These are phyloP conservation scores for Craniophora ligustri DNA, from an alignment of 2,888 invertebrate species.

Conservation along the genomic window DNA sequence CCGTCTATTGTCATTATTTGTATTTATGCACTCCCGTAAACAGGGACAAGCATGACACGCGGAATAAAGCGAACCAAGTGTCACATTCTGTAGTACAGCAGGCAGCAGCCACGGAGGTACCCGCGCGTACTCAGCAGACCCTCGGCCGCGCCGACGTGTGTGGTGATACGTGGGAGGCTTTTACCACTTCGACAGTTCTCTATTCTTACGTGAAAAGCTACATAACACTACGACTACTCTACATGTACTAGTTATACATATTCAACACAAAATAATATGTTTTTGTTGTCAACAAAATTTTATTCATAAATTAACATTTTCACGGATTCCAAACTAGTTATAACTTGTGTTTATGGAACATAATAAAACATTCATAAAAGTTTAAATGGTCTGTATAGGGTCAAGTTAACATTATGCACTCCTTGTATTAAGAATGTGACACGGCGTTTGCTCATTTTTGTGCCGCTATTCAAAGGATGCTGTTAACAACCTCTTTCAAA, in stretches of 20 bases:
- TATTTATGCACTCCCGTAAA: slow-evolving; percentile 84
- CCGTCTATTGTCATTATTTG: slow-evolving; percentile 88
- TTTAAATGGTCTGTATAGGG: slow-evolving; percentile 79
- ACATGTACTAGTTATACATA: slow-evolving; percentile 52
- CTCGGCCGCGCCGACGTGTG: slow-evolving; percentile 65
- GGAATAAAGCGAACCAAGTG: slow-evolving; percentile 49
- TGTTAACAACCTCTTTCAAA: slow-evolving; percentile 87
- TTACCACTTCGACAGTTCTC: slow-evolving; percentile 56
- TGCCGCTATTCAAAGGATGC: slow-evolving; percentile 84
- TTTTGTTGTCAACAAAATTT: slow-evolving; percentile 41
- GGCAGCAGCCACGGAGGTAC: slow-evolving; percentile 13
- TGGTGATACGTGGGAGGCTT: slow-evolving; percentile 73
- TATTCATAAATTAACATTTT: slow-evolving; percentile 70
- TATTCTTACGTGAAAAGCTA: slow-evolving; percentile 48
- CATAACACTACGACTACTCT: slow-evolving; percentile 45
- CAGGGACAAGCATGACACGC: slow-evolving; percentile 77
- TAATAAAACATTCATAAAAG: slow-evolving; percentile 78
- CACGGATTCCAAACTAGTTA: slow-evolving; percentile 71
- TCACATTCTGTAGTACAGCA: slow-evolving; percentile 44
- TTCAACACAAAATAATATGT: slow-evolving; percentile 41
- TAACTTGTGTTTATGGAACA: slow-evolving; percentile 74
- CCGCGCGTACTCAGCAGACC: slow-evolving; percentile 24
- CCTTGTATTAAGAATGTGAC: slow-evolving; percentile 78
- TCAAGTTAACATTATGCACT: slow-evolving; percentile 85
- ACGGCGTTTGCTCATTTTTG: slow-evolving; percentile 86